Evolutionary conservation across 1,140 invertebrate genomes (phyloP).

Genomic region (Tetraneura akinire): DNA sequence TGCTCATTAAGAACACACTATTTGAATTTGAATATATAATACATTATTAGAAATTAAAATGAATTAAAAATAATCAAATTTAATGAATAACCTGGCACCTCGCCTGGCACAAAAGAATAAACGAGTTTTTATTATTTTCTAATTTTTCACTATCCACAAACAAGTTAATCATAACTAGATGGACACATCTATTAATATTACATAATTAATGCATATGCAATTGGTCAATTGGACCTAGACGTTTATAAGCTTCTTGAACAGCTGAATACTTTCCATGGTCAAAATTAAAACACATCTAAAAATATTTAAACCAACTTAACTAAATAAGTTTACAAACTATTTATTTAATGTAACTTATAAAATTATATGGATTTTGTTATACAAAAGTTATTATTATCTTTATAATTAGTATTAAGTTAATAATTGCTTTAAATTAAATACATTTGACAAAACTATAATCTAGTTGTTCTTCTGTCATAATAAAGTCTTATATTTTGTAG

Average conservation of each 20-base stretch:
- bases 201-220: constrained; percentile 93
- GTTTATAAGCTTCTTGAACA: constrained; percentile 80
- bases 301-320: constrained; percentile 47
- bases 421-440: constrained; percentile 59
- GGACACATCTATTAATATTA: constrained; percentile 88
- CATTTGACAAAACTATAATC: constrained; percentile 83
- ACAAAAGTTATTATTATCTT: not conserved
- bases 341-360: not conserved
- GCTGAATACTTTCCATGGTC: constrained; percentile 73
- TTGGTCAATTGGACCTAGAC: constrained; percentile 90
- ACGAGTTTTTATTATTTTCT: constrained; percentile 73
- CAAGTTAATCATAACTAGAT: constrained; percentile 74
- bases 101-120: constrained; percentile 78
- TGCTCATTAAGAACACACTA: constrained; percentile 73
- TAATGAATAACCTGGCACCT: constrained; percentile 61
- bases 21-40: constrained; percentile 49
- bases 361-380: not conserved
- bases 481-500: constrained; percentile 89
- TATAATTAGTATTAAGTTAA: too few species aligned
- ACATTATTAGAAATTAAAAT: too few species aligned
- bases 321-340: too few species aligned
- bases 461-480: constrained; percentile 87
- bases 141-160: constrained; percentile 67
- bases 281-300: constrained; percentile 71
- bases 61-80: constrained; percentile 14